Evolutionary conservation across 2,888 invertebrate species (phyloP).

Genomic region (Drosophila phalerata): DNA sequence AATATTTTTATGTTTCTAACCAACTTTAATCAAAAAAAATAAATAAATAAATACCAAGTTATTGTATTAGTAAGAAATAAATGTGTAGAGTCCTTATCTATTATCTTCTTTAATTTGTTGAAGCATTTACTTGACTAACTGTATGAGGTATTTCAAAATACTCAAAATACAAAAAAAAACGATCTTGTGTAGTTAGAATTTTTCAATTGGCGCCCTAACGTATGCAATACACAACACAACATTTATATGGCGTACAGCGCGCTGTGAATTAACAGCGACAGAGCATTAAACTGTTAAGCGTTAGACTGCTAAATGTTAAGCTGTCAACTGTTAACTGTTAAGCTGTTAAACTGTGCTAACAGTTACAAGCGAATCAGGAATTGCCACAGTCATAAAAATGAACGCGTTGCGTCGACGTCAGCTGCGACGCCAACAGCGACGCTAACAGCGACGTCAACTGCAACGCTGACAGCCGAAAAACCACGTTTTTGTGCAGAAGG

Average conservation of each 20-base stretch:
- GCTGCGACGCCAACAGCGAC: conserved; percentile 31
- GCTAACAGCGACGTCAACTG: conserved; percentile 43
- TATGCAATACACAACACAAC: conserved; percentile 60
- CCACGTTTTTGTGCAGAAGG: conserved; percentile 84
- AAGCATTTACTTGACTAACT: too few relatives aligned
- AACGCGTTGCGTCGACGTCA: conserved; percentile 15
- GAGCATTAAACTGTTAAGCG: conserved; percentile 37
- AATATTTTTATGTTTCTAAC: too few relatives aligned
- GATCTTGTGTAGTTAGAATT: conserved; percentile 11
- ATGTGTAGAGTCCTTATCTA: too few relatives aligned
- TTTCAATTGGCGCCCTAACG: conserved; percentile 32
- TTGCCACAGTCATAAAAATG: conserved; percentile 48
- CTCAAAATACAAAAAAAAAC: background rate
- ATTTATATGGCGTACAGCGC: conserved; percentile 16
- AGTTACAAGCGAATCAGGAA: conserved; percentile 36
- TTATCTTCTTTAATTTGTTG: too few relatives aligned
- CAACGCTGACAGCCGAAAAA: conserved; percentile 67
- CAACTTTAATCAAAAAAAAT: too few relatives aligned
- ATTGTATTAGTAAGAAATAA: too few relatives aligned
- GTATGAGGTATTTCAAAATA: background rate
- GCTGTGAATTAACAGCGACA: conserved; percentile 39
- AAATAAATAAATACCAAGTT: too few relatives aligned
- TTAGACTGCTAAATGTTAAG: conserved; percentile 29
- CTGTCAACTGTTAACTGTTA: conserved; percentile 31
- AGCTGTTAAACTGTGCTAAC: conserved; percentile 41